These are phyloP conservation scores for Pardalotus punctatus DNA, from an alignment of 2,113 vertebrate genomes.

Conservation along the genomic window DNA sequence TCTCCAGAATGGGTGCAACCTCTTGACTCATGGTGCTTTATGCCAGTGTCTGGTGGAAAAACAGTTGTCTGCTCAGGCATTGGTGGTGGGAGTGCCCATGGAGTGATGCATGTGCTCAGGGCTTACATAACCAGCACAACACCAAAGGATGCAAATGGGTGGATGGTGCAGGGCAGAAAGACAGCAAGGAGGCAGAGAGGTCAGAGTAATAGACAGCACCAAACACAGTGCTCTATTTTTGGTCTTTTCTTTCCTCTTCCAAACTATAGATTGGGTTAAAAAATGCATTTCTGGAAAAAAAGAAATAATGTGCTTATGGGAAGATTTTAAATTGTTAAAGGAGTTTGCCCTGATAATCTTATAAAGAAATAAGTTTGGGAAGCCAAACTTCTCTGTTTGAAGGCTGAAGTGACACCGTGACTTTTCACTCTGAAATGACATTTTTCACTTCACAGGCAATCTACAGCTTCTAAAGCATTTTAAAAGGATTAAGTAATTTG, in stretches of 20 bases:
- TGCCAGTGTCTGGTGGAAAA: neutral
- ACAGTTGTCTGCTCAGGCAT: neutral
- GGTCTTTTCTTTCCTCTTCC: neutral
- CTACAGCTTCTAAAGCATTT: conserved; percentile 38
- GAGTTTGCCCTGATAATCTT: neutral
- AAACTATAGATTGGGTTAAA: neutral
- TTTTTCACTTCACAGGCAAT: conserved; percentile 32
- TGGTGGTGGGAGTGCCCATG: neutral
- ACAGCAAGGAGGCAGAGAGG: neutral
- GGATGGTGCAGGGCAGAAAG: neutral
- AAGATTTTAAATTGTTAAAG: neutral
- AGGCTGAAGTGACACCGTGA: neutral
- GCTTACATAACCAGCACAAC: neutral
- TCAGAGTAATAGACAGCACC: neutral
- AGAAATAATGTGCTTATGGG: neutral
- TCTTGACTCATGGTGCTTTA: fast-evolving
- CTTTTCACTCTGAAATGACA: neutral
- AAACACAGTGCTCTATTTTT: neutral
- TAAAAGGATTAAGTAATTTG: conserved; percentile 46
- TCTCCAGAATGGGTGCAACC: neutral
- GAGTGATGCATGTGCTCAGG: neutral
- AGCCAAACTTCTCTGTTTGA: neutral
- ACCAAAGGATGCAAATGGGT: neutral
- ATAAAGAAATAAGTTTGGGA: neutral
- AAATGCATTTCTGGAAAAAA: neutral